Evolutionary conservation across 2,888 invertebrate species (phyloP).

Genomic region (Protonemura montana): DNA sequence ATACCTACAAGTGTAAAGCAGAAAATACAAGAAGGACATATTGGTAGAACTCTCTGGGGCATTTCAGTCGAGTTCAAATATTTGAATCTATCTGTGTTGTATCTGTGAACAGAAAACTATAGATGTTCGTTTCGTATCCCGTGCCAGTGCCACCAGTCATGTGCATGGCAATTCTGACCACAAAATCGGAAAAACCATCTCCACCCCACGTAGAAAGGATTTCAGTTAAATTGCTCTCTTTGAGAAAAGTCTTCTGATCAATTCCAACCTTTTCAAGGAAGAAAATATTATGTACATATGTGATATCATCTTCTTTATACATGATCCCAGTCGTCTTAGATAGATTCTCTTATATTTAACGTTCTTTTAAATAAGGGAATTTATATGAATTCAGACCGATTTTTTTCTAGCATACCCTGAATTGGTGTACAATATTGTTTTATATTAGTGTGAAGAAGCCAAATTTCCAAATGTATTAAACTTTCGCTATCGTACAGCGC

Average conservation of each 20-base stretch:
- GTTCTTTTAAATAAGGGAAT: too few species aligned
- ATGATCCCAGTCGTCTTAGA: too few species aligned
- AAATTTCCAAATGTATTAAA: too few species aligned
- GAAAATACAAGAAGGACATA: constrained; percentile 8
- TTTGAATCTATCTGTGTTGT: not conserved
- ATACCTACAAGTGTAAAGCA: not conserved
- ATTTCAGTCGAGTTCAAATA: not conserved
- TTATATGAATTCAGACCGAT: too few species aligned
- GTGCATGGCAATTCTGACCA: not conserved
- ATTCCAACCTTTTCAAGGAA: not conserved
- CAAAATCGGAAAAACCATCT: not conserved
- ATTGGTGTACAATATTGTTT: too few species aligned
- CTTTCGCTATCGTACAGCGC: too few species aligned
- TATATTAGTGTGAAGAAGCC: too few species aligned
- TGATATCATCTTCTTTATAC: too few species aligned
- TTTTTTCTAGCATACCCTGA: too few species aligned
- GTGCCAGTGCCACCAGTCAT: too few species aligned
- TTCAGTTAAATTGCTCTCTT: not conserved
- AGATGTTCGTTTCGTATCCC: not conserved
- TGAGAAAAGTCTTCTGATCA: not conserved
- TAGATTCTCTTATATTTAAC: too few species aligned
- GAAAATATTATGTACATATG: too few species aligned
- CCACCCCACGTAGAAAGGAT: not conserved
- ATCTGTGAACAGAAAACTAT: not conserved
- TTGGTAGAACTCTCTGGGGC: not conserved